Evolutionary conservation across 2,888 invertebrate species (phyloP).

Genomic region (Stenurella melanura): DNA sequence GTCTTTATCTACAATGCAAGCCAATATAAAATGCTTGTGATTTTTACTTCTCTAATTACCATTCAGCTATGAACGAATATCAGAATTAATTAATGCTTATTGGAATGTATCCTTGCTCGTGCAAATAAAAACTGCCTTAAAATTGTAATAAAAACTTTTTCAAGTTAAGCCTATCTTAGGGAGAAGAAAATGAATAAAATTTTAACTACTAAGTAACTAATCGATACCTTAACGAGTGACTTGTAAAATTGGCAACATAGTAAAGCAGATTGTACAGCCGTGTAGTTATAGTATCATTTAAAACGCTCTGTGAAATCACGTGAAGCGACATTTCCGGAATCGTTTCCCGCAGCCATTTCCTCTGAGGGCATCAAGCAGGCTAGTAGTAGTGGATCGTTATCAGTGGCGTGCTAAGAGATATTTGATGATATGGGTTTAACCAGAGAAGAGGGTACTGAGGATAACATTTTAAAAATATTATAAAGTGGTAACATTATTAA

Average conservation of each 20-base stretch:
- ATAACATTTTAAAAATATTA: neutral
- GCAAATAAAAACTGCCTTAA: slow-evolving; percentile 9
- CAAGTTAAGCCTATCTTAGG: neutral
- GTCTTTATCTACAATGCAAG: no score
- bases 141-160: slow-evolving; percentile 18
- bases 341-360: slow-evolving; percentile 62
- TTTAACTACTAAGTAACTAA: slow-evolving; percentile 38
- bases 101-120: neutral
- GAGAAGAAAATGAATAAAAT: slow-evolving; percentile 29
- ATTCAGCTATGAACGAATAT: neutral
- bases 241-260: slow-evolving; percentile 48
- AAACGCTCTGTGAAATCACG: slow-evolving; percentile 58
- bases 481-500: no score
- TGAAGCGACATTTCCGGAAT: slow-evolving; percentile 62
- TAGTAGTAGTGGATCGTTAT: slow-evolving; percentile 56
- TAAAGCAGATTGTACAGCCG: slow-evolving; percentile 35
- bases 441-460: neutral
- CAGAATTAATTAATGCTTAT: neutral
- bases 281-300: slow-evolving; percentile 52
- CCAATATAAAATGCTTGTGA: neutral
- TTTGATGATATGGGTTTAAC: slow-evolving; percentile 2
- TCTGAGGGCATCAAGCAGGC: slow-evolving; percentile 45
- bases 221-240: slow-evolving; percentile 43
- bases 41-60: neutral
- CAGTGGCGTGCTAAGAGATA: slow-evolving; percentile 27